Percentiles rank a stretch among this genome's conserved stretches.
Evolutionary conservation across 2,113 vertebrate genomes (phyloP).

Genomic region (Anser brachyrhynchus): DNA sequence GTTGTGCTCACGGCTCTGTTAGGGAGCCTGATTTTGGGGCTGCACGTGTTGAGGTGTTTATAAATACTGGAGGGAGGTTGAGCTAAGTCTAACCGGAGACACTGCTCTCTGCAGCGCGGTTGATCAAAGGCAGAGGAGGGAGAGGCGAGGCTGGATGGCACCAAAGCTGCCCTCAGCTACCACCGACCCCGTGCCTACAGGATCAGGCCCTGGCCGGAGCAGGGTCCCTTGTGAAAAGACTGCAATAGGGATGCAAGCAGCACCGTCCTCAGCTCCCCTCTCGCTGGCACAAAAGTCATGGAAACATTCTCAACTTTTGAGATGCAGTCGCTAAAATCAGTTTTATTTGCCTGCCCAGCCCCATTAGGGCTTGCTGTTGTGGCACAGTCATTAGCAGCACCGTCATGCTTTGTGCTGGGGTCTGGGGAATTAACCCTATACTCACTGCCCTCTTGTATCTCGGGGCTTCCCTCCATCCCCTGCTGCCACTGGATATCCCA

Average conservation of each 20-base stretch:
- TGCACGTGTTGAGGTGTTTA: neutral
- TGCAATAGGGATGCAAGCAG: neutral
- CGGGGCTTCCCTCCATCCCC: neutral
- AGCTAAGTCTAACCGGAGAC: neutral
- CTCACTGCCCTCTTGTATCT: neutral
- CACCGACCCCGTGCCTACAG: accelerated
- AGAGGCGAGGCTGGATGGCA: neutral
- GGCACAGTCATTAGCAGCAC: neutral
- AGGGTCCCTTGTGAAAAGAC: accelerated
- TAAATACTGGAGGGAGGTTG: neutral
- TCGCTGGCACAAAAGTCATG: neutral
- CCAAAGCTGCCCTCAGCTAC: neutral
- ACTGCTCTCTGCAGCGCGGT: accelerated
- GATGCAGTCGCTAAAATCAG: neutral
- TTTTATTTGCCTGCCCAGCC: neutral
- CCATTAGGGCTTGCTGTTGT: accelerated
- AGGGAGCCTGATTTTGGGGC: neutral
- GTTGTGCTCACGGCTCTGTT: accelerated
- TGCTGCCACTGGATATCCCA: accelerated
- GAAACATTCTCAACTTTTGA: accelerated
- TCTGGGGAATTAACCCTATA: neutral
- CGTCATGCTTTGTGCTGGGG: neutral
- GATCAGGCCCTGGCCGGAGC: accelerated
- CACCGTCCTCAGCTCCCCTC: neutral
- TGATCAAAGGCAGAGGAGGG: neutral